Percentiles rank a stretch among this genome's conserved stretches.
Conservation (phyloP, 2,797 vertebrate genomes). For the Erpetoichthys calabaricus region DNA sequence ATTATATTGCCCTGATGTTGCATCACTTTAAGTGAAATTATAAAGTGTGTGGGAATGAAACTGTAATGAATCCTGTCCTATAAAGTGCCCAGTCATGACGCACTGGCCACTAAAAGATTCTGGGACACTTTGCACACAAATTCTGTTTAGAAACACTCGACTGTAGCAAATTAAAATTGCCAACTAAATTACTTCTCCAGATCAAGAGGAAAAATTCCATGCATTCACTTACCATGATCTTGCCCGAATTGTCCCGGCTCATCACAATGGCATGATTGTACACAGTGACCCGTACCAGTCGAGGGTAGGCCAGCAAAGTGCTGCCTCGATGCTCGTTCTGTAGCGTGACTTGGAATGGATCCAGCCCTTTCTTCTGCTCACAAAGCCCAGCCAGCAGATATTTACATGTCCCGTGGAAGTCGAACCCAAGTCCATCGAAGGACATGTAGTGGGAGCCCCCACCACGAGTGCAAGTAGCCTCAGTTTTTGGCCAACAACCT, state of each 20-base stretch:
- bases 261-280: slow-evolving; percentile 20
- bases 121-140: too few relatives aligned
- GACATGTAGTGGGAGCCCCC: slow-evolving; percentile 40
- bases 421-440: slow-evolving; percentile 40
- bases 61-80: too few relatives aligned
- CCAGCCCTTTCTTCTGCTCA: slow-evolving; percentile 19
- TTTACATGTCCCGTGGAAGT: slow-evolving; percentile 37
- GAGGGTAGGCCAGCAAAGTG: slow-evolving; percentile 19
- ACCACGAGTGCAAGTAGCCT: slow-evolving; percentile 38
- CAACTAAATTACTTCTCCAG: too few relatives aligned
- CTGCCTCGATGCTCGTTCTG: slow-evolving; percentile 28
- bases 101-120: too few relatives aligned
- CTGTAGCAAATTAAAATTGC: too few relatives aligned
- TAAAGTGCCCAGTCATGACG: too few relatives aligned
- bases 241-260: slow-evolving; percentile 8
- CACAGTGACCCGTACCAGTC: slow-evolving; percentile 19
- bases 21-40: too few relatives aligned
- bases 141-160: too few relatives aligned
- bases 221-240: slow-evolving; percentile 23
- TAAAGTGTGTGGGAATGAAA: too few relatives aligned
- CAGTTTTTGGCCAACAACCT: slow-evolving; percentile 33
- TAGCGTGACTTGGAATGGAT: slow-evolving; percentile 20
- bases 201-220: too few relatives aligned
- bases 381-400: slow-evolving; percentile 36
- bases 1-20: too few relatives aligned